A percentile compares a stretch with the other conserved stretches of the same genome.
Evolutionary conservation across 2,113 vertebrate species (phyloP).

Genomic region (Silurus asotus): DNA sequence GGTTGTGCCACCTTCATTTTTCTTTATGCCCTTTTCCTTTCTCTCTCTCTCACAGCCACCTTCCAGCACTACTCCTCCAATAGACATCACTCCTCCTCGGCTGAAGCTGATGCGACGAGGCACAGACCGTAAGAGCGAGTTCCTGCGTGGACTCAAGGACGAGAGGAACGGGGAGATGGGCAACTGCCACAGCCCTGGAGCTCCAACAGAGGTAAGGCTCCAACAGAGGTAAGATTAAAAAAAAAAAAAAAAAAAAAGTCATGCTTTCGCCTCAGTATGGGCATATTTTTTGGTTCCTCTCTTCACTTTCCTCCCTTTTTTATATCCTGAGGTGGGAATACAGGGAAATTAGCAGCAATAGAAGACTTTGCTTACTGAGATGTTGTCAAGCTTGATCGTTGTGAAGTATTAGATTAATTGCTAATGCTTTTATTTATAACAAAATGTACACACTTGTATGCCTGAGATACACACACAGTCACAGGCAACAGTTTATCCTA

Average conservation of each 20-base stretch:
- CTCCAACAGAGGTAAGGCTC: slow-evolving; percentile 79
- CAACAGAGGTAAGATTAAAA: too few species aligned
- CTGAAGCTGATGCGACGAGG: slow-evolving; percentile 93
- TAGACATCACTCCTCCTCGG: slow-evolving; percentile 91
- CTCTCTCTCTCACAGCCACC: slow-evolving; percentile 76
- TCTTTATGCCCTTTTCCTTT: background rate
- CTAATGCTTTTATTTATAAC: too few species aligned
- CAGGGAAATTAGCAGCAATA: background rate
- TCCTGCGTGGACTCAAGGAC: slow-evolving; percentile 92
- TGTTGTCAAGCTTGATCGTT: background rate
- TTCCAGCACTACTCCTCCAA: slow-evolving; percentile 93
- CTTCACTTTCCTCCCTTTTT: background rate
- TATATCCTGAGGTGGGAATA: background rate
- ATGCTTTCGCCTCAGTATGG: background rate
- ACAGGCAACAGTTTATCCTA: background rate
- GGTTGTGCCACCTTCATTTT: background rate
- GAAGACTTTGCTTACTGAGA: background rate
- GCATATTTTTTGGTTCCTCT: background rate
- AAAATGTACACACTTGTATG: too few species aligned
- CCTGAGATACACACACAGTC: background rate
- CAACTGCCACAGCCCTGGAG: slow-evolving; percentile 86
- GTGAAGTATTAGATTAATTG: too few species aligned
- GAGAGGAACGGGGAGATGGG: slow-evolving; percentile 87
- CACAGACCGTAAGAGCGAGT: slow-evolving; percentile 94
- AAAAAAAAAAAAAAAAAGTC: background rate